Evolutionary conservation across 2,797 vertebrate genomes (phyloP), one percentile per base, ranked within the genome.

Genomic region (Salarias fasciatus): DNA sequence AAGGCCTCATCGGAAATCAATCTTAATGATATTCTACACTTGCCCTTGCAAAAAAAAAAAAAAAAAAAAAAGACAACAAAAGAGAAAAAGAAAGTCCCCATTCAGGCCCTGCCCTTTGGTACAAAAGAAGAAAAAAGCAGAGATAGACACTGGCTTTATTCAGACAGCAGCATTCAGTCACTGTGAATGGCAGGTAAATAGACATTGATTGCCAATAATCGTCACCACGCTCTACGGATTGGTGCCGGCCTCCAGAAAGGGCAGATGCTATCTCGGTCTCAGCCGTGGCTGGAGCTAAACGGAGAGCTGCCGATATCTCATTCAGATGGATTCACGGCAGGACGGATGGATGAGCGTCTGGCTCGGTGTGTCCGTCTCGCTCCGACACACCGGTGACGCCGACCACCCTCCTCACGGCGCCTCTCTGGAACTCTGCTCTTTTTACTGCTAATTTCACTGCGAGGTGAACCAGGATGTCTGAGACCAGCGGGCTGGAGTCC

Each of bases 191-290:
- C 83, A 85, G 79, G 79, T 83, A 84, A 86, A 88, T 84, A 77
- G 86, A 81, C 78, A 89, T 90, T 49, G 84, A 87, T 86, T 86
- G 78, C 68, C 57, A 9, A 89, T 89, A 88, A 88, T 86, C 83
- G 81, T 86, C 77, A 78, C 59, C 4, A 80, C 11, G 9, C 73
- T 84, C 62, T 75, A 81, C 85, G 69, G 84, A 86, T 85, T 80
- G 64, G 56, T 28, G 63, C 47, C 1, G 45, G 76, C 63, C 72
- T 78, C 56, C 36, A 76, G 66, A 84, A 89, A 89, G 84, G 86
- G 79, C 85, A 90, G 83, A 89, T 85, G 61, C 60, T 88, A 91
- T 91, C 86, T 86, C 12, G 29, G 18, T 2, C 18, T 24, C 18
- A 24, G 59, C 54, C 72, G 28, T 15, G 31, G 66, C 72, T 53